Evolutionary conservation across 2,888 invertebrate species (phyloP).

Genomic region (Cataglyphis albicans): DNA sequence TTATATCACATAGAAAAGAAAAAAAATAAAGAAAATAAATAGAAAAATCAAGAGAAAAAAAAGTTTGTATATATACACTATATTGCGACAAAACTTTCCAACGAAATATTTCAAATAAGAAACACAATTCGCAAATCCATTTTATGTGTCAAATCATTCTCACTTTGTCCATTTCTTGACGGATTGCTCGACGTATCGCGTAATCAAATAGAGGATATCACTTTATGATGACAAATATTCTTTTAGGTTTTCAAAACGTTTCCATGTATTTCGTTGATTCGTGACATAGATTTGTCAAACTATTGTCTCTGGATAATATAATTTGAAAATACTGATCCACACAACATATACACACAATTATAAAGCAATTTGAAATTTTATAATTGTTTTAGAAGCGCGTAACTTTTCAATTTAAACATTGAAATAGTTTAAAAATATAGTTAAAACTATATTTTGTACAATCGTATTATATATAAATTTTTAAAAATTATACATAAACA

Average conservation of each 20-base stretch:
- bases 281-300: background rate
- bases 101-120: background rate
- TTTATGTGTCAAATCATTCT: constrained; percentile 30
- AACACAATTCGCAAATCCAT: constrained; percentile 22
- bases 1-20: background rate
- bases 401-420: background rate
- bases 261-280: background rate
- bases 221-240: constrained; percentile 1
- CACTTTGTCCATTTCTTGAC: constrained; percentile 4
- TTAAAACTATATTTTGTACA: background rate
- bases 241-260: constrained; percentile 1
- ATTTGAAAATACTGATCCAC: background rate
- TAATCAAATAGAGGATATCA: constrained; percentile 24
- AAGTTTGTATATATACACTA: background rate
- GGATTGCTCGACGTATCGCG: constrained; percentile 19
- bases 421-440: background rate
- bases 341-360: background rate
- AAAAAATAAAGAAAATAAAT: background rate
- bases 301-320: background rate
- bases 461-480: background rate
- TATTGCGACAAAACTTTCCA: constrained; percentile 10
- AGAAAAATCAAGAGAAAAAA: background rate
- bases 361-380: background rate
- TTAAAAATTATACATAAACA: background rate
- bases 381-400: background rate